Base-by-base conservation (phyloP, 2,113 vertebrate genomes). In the Pterophyllum scalare region DNA sequence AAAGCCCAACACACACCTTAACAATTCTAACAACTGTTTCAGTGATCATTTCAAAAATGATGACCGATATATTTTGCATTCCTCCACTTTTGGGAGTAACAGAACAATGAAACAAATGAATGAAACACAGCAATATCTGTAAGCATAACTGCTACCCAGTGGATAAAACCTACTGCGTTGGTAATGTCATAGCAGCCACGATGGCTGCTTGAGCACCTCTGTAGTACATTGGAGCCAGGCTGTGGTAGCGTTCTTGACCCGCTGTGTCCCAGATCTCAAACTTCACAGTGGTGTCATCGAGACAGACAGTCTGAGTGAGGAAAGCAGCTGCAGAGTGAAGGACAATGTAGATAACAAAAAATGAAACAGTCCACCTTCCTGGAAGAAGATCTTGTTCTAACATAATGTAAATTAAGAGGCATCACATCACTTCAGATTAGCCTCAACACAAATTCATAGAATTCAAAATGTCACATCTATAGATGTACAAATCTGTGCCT, bases 231-330 rank as follows among this genome's bases (percentile, higher is more conserved):
- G 98, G 98, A 3, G 98, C 98, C 94, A 99, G 95, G 92, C 98
- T 99, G 96, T 99, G 98, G 93, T 99, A 99, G 38, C 98, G 96
- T 93, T 99, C 98, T 77, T 99, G 98, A 19, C 98, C 98, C 0
- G 98, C 98, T 1, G 98, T 99, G 90, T 99, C 98, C 98, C 98
- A 99, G 87, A 99, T 99, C 89, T 99, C 98, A 94, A 99, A 99
- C 95, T 99, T 99, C 89, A 99, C 97, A 2, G 98, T 99, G 82
- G 97, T 98, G 94, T 98, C 98, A 3, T 99, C 98, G 95, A 99
- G 94, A 86, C 98, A 99, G 90, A 99, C 97, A 0, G 98, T 99
- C 96, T 99, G 98, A 79, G 98, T 99, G 83, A 99, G 96, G 95
- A 99, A 99, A 85, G 98, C 98, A 83, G 98, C 98, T 99, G 78